Base-by-base conservation (phyloP, 2,888 invertebrate species). In the Digitonthophagus gazella region DNA sequence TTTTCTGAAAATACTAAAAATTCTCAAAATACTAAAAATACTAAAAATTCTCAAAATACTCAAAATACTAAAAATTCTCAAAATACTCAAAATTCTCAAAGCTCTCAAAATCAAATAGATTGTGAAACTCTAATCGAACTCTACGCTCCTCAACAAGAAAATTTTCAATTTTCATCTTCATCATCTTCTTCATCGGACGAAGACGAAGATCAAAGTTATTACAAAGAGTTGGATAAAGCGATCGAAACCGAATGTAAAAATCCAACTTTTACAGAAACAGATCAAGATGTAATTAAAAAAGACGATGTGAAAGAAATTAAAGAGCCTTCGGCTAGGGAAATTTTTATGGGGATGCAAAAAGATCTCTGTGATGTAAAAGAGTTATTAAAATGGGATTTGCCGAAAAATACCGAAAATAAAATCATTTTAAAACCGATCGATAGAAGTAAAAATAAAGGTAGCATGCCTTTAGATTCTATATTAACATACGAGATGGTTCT, bases 321-420 rank as follows among this genome's bases (percentile, higher is more conserved):
- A 6, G 18, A n/a, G 14, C 16, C 18, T 3, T 22, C 15, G n/a
- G 67, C 58, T 16, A 22, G 67, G 11, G 67, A 67, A 22, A 54
- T 69, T 8, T 67, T 71, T 28, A 65, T 67, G 67, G 63, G 58
- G 20, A 71, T 71, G 64, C 57, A 57, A 8, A 66, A 67, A 20
- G 65, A 66, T 15, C 3, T 69, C 15, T 70, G 68, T 15, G 75
- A 74, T n/a, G 78, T 80, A 57, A 74, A 76, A n/a, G 80, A 82
- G 65, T 72, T 81, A 19, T 70, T 81, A 3, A 72, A 76, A 14
- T 81, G 80, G 81, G 72, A 81, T 22, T 70, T 81, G 67, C 73
- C 77, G 15, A 63, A 74, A 4, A 73, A 76, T 0, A 69, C 72
- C 2, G 73, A 75, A 63, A 78, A 78, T 22, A 69, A 66, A 56